A percentile compares a stretch with the other conserved stretches of the same genome.
Evolutionary conservation across 2,797 vertebrate genomes (phyloP).

Genomic region (Melanotaenia nigrans): DNA sequence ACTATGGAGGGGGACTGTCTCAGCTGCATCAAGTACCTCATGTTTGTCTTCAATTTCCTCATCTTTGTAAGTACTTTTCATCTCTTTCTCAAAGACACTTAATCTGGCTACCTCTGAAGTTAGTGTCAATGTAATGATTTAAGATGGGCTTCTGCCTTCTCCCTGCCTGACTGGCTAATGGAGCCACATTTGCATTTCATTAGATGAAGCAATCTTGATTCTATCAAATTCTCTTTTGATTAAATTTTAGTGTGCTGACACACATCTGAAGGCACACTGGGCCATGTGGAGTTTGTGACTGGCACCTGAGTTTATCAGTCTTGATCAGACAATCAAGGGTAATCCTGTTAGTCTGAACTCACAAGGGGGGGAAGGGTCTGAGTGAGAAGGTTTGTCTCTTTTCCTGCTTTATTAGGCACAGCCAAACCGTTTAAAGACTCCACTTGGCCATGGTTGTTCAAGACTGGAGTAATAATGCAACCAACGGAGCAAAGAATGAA

Average conservation of each 20-base stretch:
- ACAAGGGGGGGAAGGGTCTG: slow-evolving; percentile 33
- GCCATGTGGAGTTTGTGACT: slow-evolving; percentile 71
- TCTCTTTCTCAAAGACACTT: slow-evolving; percentile 44
- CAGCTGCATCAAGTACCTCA: slow-evolving; percentile 95
- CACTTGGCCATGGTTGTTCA: slow-evolving; percentile 44
- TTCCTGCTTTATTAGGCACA: slow-evolving; percentile 74
- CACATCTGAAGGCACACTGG: slow-evolving; percentile 70
- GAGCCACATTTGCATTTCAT: slow-evolving; percentile 80
- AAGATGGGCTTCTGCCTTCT: slow-evolving; percentile 59
- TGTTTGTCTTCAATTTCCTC: slow-evolving; percentile 97
- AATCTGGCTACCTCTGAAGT: slow-evolving; percentile 57
- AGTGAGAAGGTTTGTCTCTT: slow-evolving; percentile 58
- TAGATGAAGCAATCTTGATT: slow-evolving; percentile 77
- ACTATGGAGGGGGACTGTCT: slow-evolving; percentile 94
- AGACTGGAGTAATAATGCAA: slow-evolving; percentile 56
- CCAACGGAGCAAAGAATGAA: slow-evolving; percentile 56
- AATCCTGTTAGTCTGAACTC: slow-evolving; percentile 73
- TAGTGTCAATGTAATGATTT: slow-evolving; percentile 63
- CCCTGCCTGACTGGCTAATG: slow-evolving; percentile 62
- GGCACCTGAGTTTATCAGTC: slow-evolving; percentile 78
- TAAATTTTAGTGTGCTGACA: slow-evolving; percentile 75
- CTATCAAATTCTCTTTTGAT: slow-evolving; percentile 78
- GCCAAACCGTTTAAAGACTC: slow-evolving; percentile 64
- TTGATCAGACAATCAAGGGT: slow-evolving; percentile 77
- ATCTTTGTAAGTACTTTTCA: slow-evolving; percentile 91